These are phyloP conservation scores for Natator depressus DNA, from an alignment of 2,113 vertebrate species.

Conservation along the genomic window DNA sequence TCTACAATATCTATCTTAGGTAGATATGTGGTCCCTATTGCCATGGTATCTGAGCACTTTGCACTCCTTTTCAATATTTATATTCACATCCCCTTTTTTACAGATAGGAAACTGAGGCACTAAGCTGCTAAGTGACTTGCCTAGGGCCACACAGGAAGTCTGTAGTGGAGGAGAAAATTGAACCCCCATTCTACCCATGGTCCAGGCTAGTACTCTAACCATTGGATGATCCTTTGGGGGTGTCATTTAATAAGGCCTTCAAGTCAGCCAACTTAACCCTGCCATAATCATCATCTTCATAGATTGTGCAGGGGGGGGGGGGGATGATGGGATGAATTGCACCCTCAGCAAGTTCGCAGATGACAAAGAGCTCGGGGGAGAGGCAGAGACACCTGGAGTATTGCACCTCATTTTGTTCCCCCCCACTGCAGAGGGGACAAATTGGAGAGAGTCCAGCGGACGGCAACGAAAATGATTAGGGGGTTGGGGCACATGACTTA, in stretches of 20 bases:
- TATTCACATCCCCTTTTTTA: rapidly evolving
- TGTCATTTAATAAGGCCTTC: neutral
- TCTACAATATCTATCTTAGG: neutral
- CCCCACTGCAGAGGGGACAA: too few relatives aligned
- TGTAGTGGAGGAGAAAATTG: neutral
- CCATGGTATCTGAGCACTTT: neutral
- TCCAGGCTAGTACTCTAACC: neutral
- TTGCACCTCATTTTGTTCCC: too few relatives aligned
- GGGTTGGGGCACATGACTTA: too few relatives aligned
- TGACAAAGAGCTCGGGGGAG: too few relatives aligned
- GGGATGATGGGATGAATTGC: neutral
- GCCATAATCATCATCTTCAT: neutral
- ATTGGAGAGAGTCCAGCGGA: too few relatives aligned
- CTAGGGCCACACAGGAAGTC: neutral
- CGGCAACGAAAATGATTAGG: too few relatives aligned
- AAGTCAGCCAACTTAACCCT: neutral
- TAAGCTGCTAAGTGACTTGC: neutral
- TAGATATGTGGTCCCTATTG: neutral
- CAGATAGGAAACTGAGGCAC: neutral
- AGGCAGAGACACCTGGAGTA: too few relatives aligned
- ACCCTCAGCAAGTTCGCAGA: too few relatives aligned
- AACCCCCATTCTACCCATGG: neutral
- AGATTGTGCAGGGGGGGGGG: neutral
- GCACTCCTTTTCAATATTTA: neutral
- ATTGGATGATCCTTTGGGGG: neutral